Evolutionary conservation across 1,140 invertebrate species (phyloP), one percentile per base, ranked within the genome.

Genomic region (Drosophila bocki): DNA sequence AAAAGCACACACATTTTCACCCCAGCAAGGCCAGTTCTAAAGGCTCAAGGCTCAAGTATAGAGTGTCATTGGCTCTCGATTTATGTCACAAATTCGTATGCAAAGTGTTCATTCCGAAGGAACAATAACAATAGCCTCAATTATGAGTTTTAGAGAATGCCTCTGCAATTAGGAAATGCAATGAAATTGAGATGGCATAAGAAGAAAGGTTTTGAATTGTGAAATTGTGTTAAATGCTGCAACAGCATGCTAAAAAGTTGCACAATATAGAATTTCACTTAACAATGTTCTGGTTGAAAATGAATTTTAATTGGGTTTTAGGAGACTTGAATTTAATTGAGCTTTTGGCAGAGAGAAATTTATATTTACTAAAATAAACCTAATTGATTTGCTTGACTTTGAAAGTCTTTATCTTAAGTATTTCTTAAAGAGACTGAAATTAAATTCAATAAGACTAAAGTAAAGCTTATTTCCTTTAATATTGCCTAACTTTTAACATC

Each of bases 1-100:
- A 60, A 61, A 58, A 26, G 26, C 32, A 47, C 19, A 60, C 26
- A 37, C 53, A 48, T 32, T 39, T 19, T 35, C 13, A 0, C 33
- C 11, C 19, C 44, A 44, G 22, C 70, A 45, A 76, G 72, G 71
- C 33, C 42, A 54, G 56, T 32, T 12, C 26, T 3, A 6, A 50
- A 53, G 32, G 17, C 51, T 11, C 48, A 19, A 4, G 32, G 54
- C 59, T 75, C 71, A 63, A 75, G 72, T 75, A 60, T 60, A 65
- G 53, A 58, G 41, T 57, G 67, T 42, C 67, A 70, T 45, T 54
- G 48, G 19, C 26, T 56, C 17, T 69, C 35, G 42, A 47, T 48
- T 35, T 35, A 33, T 64, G 29, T 19, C 35, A 58, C 26, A 41
- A 26, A 35, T 35, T 44, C 29, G 45, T 59, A 64, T 51, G 57